Conservation (phyloP, 1,140 invertebrate genomes). For the Papilio dardanus region DNA sequence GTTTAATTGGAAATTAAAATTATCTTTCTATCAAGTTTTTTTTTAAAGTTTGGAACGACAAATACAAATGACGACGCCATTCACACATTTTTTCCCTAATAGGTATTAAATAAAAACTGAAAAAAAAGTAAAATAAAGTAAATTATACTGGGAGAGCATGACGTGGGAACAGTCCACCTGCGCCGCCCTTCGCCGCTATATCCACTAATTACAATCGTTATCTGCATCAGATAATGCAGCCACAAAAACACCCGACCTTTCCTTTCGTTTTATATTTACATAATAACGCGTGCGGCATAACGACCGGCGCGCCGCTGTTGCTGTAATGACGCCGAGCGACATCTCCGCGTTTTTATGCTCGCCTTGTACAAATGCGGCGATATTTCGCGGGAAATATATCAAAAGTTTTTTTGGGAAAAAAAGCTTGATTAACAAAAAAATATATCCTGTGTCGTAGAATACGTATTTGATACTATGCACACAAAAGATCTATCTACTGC, state of each 20-base stretch:
- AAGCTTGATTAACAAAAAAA: not conserved
- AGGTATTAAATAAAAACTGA: not conserved
- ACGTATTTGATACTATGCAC: not conserved
- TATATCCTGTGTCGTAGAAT: not conserved
- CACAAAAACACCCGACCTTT: slow-evolving; percentile 67
- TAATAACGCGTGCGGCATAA: slow-evolving; percentile 77
- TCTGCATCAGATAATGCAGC: slow-evolving; percentile 71
- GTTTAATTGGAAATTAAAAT: not conserved
- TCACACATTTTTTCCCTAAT: not conserved
- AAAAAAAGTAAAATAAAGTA: slow-evolving; percentile 33
- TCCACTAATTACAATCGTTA: slow-evolving; percentile 72
- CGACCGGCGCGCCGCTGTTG: slow-evolving; percentile 56
- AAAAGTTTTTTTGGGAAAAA: not conserved
- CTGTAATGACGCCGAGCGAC: slow-evolving; percentile 61
- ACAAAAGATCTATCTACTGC: not conserved
- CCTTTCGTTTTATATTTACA: slow-evolving; percentile 76
- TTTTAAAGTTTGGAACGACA: not conserved
- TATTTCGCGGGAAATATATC: slow-evolving; percentile 20
- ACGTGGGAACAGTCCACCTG: slow-evolving; percentile 68
- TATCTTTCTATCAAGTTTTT: not conserved
- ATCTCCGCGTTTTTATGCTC: slow-evolving; percentile 55
- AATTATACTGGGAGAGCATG: slow-evolving; percentile 41
- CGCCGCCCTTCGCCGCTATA: slow-evolving; percentile 49
- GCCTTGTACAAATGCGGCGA: slow-evolving; percentile 44
- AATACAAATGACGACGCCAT: not conserved